Base-by-base conservation (phyloP, 2,797 vertebrate species). In the Iguana delicatissima region DNA sequence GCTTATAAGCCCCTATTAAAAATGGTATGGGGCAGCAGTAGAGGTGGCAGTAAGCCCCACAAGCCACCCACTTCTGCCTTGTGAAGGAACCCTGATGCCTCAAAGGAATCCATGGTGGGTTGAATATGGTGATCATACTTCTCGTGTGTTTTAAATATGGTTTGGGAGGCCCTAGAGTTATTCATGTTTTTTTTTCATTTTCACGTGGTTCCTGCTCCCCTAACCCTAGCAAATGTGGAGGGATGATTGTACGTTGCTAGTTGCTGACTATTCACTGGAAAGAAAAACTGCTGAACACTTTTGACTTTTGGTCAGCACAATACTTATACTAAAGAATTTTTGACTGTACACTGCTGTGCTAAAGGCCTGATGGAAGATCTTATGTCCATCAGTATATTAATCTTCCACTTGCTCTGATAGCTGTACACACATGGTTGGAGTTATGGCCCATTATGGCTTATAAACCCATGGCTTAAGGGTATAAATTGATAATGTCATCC, bases 401-500 rank as follows among this genome's bases (percentile, higher is more conserved):
- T 79, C 57, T 38, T 57, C 62, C 35, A 10, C 32, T 67, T 0
- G 22, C 0, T 0, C 22, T 80, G 0, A 0, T n/a, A 62, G 52
- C 38, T 0, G 0, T 46, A 22, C 59, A 7, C 38, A n/a, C 0
- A 1, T 73, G 10, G 67, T 62, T 55, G 42, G 26, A 38, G 83
- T 50, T 35, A 42, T 50, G 57, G 22, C 22, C 2, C 22, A 5
- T 86, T 32, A 29, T 50, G 77, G 42, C 42, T 72, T 38, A 0
- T 12, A 0, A 22, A 9, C 10, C 24, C 0, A 29, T 50, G 69
- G 38, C 67, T 67, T 76, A 35, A 0, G 14, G 62, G 2, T 24
- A 88, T 57, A 73, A 0, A 0, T 1, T 84, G 64, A 32, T 50
- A 32, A 67, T 88, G 35, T 32, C 38, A 50, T 2, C 8, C 80